Evolutionary conservation across 2,888 invertebrate genomes (phyloP), one percentile per base, ranked within the genome.

Genomic region (Cylloceria caligata): DNA sequence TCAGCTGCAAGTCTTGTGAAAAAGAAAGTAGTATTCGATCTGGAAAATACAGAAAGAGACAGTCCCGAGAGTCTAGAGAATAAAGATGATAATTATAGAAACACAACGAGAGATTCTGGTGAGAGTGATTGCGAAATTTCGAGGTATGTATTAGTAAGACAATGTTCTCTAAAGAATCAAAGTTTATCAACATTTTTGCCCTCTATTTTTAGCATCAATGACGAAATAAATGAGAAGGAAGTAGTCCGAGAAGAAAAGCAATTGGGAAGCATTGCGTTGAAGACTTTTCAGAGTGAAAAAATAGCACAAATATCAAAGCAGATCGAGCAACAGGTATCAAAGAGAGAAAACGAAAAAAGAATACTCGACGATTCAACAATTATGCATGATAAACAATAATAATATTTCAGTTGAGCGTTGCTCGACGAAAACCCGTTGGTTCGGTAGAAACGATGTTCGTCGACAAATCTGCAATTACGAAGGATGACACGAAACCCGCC

Each of bases 21-120:
- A 87, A 95, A 95, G 89, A 95, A 94, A 91, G 95, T 95, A 6
- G 87, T 95, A 60, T 95, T 95, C 86, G 95, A 95, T 92, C 93
- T 95, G 91, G 85, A 36, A 74, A 72, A 16, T 79, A 65, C 24
- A 68, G 57, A 60, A 47, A 60, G 47, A 16, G 30, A 9, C 7
- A 34, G 34, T 71, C 19, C 80, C 0, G 57, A 60, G 1, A 68
- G 9, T 39, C 3, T 42, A 39, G 55, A 71, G 13, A 21, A 76
- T 11, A 73, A 93, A 90, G 86, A 92, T 92, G 76, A 91, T n/a
- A 55, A 73, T 34, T 36, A n/a, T 7, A 21, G 13, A 19, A 34
- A 36, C 7, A 9, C 34, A 2, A 19, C 30, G 19, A 34, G 3
- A 9, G 30, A 94, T 79, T 88, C 92, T 4, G 93, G 94, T 84